A percentile compares a stretch with the other conserved stretches of the same genome.
phyloP scores from a whole-genome alignment of 2,797 vertebrate genomes.

The Phoeniculus purpureus region DNA sequence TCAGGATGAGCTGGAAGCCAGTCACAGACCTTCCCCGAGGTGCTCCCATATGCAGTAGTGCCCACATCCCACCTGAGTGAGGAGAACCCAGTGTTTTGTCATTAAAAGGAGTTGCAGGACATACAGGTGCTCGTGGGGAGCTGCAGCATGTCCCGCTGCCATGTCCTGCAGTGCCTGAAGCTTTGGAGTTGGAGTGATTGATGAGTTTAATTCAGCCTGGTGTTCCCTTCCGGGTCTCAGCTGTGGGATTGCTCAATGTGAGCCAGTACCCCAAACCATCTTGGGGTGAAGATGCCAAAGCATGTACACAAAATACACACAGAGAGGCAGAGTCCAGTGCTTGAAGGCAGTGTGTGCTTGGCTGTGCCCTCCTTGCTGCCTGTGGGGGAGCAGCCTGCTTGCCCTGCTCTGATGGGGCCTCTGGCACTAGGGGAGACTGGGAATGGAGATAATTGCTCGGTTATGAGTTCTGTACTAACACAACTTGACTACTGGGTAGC shows the following conservation, averaged over 20 bases:
- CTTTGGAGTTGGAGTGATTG: background rate
- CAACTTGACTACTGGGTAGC: background rate
- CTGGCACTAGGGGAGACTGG: accelerated
- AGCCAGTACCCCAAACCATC: background rate
- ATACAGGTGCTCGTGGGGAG: background rate
- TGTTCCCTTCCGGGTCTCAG: background rate
- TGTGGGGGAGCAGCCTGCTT: background rate
- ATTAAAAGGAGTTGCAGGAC: background rate
- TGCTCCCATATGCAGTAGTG: background rate
- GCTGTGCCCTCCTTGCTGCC: background rate
- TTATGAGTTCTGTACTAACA: background rate
- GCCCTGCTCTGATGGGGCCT: background rate
- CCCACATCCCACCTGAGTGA: background rate
- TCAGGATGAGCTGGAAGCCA: background rate
- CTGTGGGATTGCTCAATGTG: background rate
- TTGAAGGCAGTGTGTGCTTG: background rate
- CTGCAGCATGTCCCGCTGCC: background rate
- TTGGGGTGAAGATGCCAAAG: background rate
- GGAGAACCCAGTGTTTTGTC: background rate
- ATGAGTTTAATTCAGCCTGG: background rate
- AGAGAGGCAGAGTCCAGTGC: background rate
- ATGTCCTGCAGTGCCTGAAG: background rate
- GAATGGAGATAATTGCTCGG: background rate
- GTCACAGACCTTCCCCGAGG: background rate
- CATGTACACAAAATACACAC: background rate